Conservation (phyloP, 2,888 invertebrate genomes). For the Iselma pallidipennis region DNA sequence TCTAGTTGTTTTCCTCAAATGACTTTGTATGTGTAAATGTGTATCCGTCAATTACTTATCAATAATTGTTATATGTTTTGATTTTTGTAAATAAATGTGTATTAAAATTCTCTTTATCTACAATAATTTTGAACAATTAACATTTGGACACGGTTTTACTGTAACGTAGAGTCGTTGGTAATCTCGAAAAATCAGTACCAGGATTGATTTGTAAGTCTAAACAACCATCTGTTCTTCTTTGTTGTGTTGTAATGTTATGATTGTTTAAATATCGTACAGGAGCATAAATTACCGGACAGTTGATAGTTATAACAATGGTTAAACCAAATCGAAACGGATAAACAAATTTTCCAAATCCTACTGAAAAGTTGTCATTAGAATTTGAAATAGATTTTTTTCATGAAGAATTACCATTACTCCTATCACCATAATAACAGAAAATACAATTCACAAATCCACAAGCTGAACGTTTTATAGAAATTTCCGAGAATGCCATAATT, state of each 20-base stretch:
- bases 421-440: slow-evolving; percentile 50
- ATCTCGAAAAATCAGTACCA: too few relatives aligned
- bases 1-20: too few relatives aligned
- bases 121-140: neutral
- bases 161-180: neutral
- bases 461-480: slow-evolving; percentile 48
- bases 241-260: too few relatives aligned
- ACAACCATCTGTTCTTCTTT: too few relatives aligned
- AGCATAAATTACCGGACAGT: too few relatives aligned
- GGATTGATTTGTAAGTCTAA: too few relatives aligned
- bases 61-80: slow-evolving; percentile 2
- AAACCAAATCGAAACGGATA: too few relatives aligned
- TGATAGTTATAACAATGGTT: too few relatives aligned
- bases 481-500: slow-evolving; percentile 47
- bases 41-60: slow-evolving; percentile 25
- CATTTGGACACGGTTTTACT: neutral
- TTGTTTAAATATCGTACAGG: too few relatives aligned
- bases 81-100: slow-evolving; percentile 17
- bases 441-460: slow-evolving; percentile 47
- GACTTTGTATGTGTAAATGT: slow-evolving; percentile 19
- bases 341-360: too few relatives aligned
- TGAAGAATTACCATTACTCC: slow-evolving; percentile 45
- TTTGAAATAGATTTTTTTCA: too few relatives aligned
- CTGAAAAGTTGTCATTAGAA: too few relatives aligned
- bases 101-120: slow-evolving; percentile 5